phyloP scores from a whole-genome alignment of 2,888 invertebrate species.

The Therioaphis trifolii region DNA sequence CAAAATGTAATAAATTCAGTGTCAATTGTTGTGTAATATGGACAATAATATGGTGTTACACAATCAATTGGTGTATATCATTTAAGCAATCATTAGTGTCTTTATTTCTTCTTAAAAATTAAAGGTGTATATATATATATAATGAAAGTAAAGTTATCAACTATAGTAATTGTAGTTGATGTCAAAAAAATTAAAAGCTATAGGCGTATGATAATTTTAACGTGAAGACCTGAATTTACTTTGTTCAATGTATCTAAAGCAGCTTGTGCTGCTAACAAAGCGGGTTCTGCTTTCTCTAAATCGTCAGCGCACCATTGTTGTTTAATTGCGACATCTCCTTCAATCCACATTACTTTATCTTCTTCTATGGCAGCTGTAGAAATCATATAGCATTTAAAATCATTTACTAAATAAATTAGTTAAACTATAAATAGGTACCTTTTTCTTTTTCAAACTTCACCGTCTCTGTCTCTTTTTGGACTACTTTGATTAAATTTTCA shows the following conservation, averaged over 20 bases:
- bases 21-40: too few species aligned
- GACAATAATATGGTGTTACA: too few species aligned
- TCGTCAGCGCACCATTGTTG: slow-evolving; percentile 89
- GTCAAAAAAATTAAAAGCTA: too few species aligned
- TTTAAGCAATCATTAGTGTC: background rate
- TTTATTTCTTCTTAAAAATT: background rate
- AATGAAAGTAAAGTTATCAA: too few species aligned
- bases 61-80: background rate
- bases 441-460: slow-evolving; percentile 85
- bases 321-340: slow-evolving; percentile 86
- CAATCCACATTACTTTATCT: slow-evolving; percentile 88
- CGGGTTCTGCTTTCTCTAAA: slow-evolving; percentile 91
- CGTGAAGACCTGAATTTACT: slow-evolving; percentile 69
- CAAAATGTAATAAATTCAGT: background rate
- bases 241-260: slow-evolving; percentile 93
- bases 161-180: background rate
- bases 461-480: slow-evolving; percentile 90
- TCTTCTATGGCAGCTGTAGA: slow-evolving; percentile 82
- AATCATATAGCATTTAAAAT: slow-evolving; percentile 14
- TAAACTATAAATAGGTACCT: slow-evolving; percentile 50
- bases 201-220: too few species aligned
- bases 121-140: background rate
- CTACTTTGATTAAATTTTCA: slow-evolving; percentile 85
- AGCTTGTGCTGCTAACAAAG: slow-evolving; percentile 86
- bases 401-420: background rate